Evolutionary conservation across 2,888 invertebrate genomes (phyloP), one percentile per base, ranked within the genome.

Genomic region (Conistra vaccinii): DNA sequence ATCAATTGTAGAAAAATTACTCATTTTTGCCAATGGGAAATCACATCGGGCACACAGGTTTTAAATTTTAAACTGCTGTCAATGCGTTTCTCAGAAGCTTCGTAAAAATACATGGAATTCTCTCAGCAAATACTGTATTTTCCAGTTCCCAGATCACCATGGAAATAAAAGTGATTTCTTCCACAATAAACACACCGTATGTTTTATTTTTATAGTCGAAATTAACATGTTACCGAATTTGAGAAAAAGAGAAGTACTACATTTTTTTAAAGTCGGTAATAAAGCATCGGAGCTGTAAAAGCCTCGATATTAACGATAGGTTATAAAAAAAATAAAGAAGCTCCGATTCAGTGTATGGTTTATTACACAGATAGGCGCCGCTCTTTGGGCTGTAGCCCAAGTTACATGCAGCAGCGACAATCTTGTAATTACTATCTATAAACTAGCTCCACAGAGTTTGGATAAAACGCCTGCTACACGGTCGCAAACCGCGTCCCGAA

Each of bases 271-370:
- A 91, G 87, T 89, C 84, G 84, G 93, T 91, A 92, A 94, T 95
- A 95, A 95, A 95, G 92, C 94, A 94, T 94, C 87, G 85, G 89
- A 89, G 92, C 88, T 94, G 92, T 95, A 95, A 95, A 95, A 89
- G 87, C 91, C 92, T 94, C 94, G 93, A 95, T 95, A 95, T 94
- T 95, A 95, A 95, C 94, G 95, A 95, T 94, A 91, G 93, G 92
- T 90, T 90, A 91, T 95, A 95, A 95, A 95, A 91, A 93, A 94
- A 94, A 94, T 94, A 94, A 93, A 94, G 94, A 88, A 94, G 94
- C 94, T 86, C 89, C 87, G 89, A 89, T 89, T 89, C 90, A 90
- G 91, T 92, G 92, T 90, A 90, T 91, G 91, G 93, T 95, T 95
- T 95, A 94, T 95, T 92, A 92, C 92, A 85, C 84, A 84, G 90